Evolutionary conservation across 2,888 invertebrate genomes (phyloP).

Genomic region (Melanargia galathea): DNA sequence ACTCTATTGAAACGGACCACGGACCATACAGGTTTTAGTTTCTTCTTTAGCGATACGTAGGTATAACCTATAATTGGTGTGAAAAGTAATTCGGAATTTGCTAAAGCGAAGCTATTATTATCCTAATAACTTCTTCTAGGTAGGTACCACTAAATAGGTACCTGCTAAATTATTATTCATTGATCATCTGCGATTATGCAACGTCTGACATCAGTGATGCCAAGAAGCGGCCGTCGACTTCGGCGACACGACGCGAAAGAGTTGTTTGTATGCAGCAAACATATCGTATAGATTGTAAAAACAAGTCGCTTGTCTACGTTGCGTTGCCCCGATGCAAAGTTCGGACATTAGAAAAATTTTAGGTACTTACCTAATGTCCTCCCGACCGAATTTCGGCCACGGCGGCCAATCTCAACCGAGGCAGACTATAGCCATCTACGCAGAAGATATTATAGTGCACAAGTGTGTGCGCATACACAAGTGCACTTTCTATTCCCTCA

Average conservation of each 20-base stretch:
- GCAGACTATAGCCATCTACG: too few relatives aligned
- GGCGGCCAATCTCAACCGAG: too few relatives aligned
- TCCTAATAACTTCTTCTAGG: not conserved
- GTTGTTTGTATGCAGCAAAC: slow-evolving; percentile 18
- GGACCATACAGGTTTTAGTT: too few relatives aligned
- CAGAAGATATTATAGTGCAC: too few relatives aligned
- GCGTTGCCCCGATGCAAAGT: not conserved
- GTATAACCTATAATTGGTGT: too few relatives aligned
- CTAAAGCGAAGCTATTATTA: not conserved
- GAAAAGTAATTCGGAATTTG: too few relatives aligned
- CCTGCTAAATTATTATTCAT: not conserved
- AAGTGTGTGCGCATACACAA: too few relatives aligned
- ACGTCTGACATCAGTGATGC: slow-evolving; percentile 16
- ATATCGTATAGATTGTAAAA: not conserved
- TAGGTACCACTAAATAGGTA: not conserved
- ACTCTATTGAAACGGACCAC: too few relatives aligned
- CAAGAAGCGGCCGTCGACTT: slow-evolving; percentile 14
- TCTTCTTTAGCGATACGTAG: too few relatives aligned
- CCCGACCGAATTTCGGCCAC: too few relatives aligned
- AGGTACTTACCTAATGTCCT: too few relatives aligned
- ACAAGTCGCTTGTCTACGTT: not conserved
- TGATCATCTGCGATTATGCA: not conserved
- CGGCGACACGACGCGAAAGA: slow-evolving; percentile 1
- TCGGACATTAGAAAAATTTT: not conserved
- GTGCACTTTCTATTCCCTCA: too few relatives aligned